These are phyloP conservation scores for Lycodopsis pacificus DNA, from an alignment of 2,797 vertebrate genomes.

Conservation along the genomic window DNA sequence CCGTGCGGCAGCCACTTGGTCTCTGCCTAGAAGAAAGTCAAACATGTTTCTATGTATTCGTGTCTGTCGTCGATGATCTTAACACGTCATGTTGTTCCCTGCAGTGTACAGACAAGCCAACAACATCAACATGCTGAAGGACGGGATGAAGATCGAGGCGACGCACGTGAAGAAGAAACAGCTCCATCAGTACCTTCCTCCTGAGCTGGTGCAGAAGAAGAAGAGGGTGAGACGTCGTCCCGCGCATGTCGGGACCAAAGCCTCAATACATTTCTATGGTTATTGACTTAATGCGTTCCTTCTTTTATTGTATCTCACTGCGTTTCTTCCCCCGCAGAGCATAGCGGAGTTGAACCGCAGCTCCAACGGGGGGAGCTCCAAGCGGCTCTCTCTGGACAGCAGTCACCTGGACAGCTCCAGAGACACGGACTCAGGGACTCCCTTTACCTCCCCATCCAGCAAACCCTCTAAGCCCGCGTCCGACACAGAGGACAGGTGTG, in stretches of 20 bases:
- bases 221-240: slow-evolving; percentile 87
- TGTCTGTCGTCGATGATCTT: neutral
- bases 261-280: accelerated
- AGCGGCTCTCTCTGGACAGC: slow-evolving; percentile 88
- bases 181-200: slow-evolving; percentile 94
- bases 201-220: slow-evolving; percentile 92
- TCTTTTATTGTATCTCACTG: neutral
- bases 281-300: neutral
- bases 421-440: slow-evolving; percentile 87
- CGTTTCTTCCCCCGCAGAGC: slow-evolving; percentile 76
- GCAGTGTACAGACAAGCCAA: slow-evolving; percentile 96
- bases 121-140: slow-evolving; percentile 95
- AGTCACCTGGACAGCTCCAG: slow-evolving; percentile 89
- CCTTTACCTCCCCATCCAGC: slow-evolving; percentile 82
- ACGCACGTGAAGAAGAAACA: slow-evolving; percentile 97
- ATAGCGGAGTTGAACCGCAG: slow-evolving; percentile 88
- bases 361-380: slow-evolving; percentile 85
- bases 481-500: slow-evolving; percentile 81
- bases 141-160: slow-evolving; percentile 97
- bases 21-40: neutral
- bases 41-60: neutral
- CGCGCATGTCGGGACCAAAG: neutral
- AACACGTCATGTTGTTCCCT: neutral
- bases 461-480: slow-evolving; percentile 81
- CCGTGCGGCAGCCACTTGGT: neutral